phyloP scores from a whole-genome alignment of 2,113 vertebrate species.

The Chrysochloris asiatica region DNA sequence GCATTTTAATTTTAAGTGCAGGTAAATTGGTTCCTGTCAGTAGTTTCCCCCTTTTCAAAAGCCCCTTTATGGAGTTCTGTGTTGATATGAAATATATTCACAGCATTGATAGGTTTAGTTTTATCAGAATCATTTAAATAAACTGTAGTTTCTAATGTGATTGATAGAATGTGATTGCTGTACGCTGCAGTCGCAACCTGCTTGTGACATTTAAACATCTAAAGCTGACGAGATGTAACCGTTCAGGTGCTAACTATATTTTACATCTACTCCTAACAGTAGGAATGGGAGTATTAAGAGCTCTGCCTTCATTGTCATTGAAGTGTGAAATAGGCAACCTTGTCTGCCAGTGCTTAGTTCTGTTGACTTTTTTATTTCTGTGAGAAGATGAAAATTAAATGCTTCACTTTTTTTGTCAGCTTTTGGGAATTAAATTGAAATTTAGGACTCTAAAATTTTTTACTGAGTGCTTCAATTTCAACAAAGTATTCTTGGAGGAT shows the following conservation, averaged over 20 bases:
- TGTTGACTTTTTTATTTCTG: constrained; percentile 96
- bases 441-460: constrained; percentile 87
- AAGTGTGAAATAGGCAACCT: constrained; percentile 91
- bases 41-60: constrained; percentile 58
- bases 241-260: constrained; percentile 89
- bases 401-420: constrained; percentile 93
- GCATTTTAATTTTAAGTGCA: constrained; percentile 60
- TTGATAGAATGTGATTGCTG: constrained; percentile 89
- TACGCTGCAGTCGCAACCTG: constrained; percentile 89
- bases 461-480: constrained; percentile 85
- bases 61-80: constrained; percentile 77
- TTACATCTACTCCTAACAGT: constrained; percentile 88
- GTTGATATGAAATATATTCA: constrained; percentile 89
- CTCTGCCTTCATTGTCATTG: constrained; percentile 89
- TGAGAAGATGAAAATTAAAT: constrained; percentile 94
- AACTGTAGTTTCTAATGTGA: constrained; percentile 89
- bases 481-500: constrained; percentile 81
- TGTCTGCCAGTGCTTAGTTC: constrained; percentile 91
- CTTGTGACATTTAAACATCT: constrained; percentile 93
- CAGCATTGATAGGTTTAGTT: constrained; percentile 92
- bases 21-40: constrained; percentile 35
- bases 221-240: constrained; percentile 92
- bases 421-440: constrained; percentile 94
- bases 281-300: constrained; percentile 89
- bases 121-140: constrained; percentile 93